Conservation (phyloP, 1,140 invertebrate species). For the Brachystomella parvula region DNA sequence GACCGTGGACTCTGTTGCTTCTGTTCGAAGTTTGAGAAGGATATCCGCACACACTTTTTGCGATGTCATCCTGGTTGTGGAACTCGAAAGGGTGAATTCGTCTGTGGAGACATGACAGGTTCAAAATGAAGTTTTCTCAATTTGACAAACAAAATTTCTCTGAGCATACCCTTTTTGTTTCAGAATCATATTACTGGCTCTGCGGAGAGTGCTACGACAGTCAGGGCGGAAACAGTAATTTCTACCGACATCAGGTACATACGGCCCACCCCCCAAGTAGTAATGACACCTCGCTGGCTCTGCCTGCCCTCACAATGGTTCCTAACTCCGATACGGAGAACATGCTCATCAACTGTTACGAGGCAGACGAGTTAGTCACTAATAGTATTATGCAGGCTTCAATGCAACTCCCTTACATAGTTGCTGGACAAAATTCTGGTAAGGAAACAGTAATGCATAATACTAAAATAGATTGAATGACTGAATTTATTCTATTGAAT, state of each 20-base stretch:
- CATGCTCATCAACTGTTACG: neutral
- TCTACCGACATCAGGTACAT: neutral
- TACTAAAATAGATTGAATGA: neutral
- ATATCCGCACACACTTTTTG: constrained; percentile 35
- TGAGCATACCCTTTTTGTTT: neutral
- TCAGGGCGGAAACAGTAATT: constrained; percentile 40
- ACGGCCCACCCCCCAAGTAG: neutral
- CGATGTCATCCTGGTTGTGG: constrained; percentile 48
- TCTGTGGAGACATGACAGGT: constrained; percentile 47
- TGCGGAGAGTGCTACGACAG: constrained; percentile 49
- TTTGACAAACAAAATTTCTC: constrained; percentile 6
- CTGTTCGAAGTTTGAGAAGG: constrained; percentile 31
- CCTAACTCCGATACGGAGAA: constrained; percentile 11
- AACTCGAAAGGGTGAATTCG: constrained; percentile 41
- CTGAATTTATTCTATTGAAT: neutral
- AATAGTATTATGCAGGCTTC: constrained; percentile 22
- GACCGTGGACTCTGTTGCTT: constrained; percentile 34
- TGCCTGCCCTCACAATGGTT: constrained; percentile 30
- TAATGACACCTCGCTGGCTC: constrained; percentile 27
- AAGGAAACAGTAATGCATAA: no score
- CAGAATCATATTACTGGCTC: constrained; percentile 40
- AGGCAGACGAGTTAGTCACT: constrained; percentile 14
- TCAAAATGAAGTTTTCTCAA: constrained; percentile 11
- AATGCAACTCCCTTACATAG: neutral
- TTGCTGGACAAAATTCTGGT: neutral